Conservation (phyloP, 2,113 vertebrate genomes). For the Sterna hirundo region DNA sequence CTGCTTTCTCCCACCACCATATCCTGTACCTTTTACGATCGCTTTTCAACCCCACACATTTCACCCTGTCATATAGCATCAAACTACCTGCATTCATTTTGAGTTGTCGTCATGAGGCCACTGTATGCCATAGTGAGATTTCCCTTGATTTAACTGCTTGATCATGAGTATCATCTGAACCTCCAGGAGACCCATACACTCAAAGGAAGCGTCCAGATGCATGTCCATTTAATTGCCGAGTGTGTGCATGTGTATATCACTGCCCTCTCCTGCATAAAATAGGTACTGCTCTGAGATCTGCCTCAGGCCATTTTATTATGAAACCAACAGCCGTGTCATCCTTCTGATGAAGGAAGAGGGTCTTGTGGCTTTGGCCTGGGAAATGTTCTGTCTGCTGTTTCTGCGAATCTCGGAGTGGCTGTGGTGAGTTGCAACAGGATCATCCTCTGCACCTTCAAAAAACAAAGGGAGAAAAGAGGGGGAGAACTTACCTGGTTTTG, state of each 20-base stretch:
- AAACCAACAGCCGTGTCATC: not conserved
- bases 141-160: not conserved
- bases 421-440: not conserved
- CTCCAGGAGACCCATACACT: not conserved
- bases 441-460: not conserved
- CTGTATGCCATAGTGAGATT: not conserved
- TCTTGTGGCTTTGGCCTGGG: not conserved
- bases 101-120: not conserved
- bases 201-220: not conserved
- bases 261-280: conserved; percentile 53
- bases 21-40: not conserved
- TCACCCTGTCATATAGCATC: not conserved
- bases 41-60: not conserved
- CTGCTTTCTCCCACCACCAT: not conserved
- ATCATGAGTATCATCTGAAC: not conserved
- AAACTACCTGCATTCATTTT: not conserved
- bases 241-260: not conserved
- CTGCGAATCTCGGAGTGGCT: not conserved
- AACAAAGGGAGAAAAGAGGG: not conserved
- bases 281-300: conserved; percentile 23
- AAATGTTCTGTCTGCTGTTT: not conserved
- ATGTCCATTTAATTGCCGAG: fast-evolving
- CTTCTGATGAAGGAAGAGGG: not conserved
- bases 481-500: not conserved
- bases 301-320: not conserved